phyloP scores from a whole-genome alignment of 35 echinoderm and acorn worm species.

The Patiria miniata region DNA sequence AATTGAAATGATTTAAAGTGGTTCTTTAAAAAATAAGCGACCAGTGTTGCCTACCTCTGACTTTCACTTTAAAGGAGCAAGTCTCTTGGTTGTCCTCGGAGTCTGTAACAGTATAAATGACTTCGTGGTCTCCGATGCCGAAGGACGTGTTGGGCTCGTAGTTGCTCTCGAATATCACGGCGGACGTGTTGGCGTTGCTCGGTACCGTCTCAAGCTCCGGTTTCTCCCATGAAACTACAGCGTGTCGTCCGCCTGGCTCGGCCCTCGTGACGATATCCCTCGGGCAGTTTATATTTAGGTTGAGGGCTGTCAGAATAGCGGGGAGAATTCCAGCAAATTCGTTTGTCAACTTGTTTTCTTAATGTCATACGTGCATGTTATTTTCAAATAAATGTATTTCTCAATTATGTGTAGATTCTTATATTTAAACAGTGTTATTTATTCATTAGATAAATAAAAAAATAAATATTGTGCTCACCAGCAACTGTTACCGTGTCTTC shows the following conservation, averaged over 20 bases:
- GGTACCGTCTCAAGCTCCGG: background rate
- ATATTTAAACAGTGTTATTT: no score
- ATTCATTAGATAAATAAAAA: no score
- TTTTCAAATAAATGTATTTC: no score
- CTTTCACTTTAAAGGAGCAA: constrained; percentile 2
- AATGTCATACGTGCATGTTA: no score
- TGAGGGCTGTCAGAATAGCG: no score
- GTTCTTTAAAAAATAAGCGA: no score
- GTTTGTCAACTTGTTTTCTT: no score
- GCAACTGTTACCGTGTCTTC: background rate
- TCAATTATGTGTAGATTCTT: no score
- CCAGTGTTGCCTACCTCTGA: background rate
- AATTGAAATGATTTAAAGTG: no score
- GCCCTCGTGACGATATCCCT: background rate
- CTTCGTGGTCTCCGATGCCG: background rate
- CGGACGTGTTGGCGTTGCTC: background rate
- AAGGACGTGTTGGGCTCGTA: background rate
- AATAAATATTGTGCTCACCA: background rate
- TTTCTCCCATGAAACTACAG: background rate
- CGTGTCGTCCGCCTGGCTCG: background rate
- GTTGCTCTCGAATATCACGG: background rate
- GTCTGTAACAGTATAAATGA: background rate
- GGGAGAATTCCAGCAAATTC: no score
- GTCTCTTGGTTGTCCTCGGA: background rate
- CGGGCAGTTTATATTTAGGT: background rate